Evolutionary conservation across 2,888 invertebrate species (phyloP).

Genomic region (Drosophila kambysellisi): DNA sequence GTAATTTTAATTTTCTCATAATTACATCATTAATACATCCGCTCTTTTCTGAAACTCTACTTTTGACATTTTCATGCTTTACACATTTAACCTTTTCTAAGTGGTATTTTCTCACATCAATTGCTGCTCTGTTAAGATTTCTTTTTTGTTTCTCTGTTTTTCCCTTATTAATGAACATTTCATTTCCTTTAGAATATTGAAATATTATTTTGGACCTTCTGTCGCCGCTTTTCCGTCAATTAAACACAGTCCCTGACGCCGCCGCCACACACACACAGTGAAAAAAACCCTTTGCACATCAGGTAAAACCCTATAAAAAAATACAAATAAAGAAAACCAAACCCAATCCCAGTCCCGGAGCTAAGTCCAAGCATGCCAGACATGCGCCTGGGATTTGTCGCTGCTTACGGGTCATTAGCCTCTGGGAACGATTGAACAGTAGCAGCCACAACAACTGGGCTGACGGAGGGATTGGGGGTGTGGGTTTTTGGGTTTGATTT

Average conservation of each 20-base stretch:
- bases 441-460: slow-evolving; percentile 22
- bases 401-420: slow-evolving; percentile 62
- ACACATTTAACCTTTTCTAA: slow-evolving; percentile 1
- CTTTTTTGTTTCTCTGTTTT: slow-evolving; percentile 8
- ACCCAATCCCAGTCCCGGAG: slow-evolving; percentile 5
- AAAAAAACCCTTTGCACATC: slow-evolving; percentile 22
- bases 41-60: neutral
- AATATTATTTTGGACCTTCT: slow-evolving; percentile 26
- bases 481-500: slow-evolving; percentile 16
- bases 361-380: slow-evolving; percentile 47
- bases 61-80: neutral
- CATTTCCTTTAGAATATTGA: slow-evolving; percentile 31
- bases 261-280: slow-evolving; percentile 8
- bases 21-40: slow-evolving; percentile 1
- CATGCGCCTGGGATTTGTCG: slow-evolving; percentile 57
- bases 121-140: slow-evolving; percentile 20
- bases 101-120: slow-evolving; percentile 26
- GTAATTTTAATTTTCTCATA: neutral
- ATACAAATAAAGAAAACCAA: slow-evolving; percentile 20
- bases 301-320: slow-evolving; percentile 2
- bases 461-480: slow-evolving; percentile 3
- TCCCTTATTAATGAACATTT: slow-evolving; percentile 49
- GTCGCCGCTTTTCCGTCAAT: slow-evolving; percentile 60
- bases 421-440: slow-evolving; percentile 41
- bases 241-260: slow-evolving; percentile 38